phyloP scores from a whole-genome alignment of 1,140 invertebrate species.

The Formica selysi region DNA sequence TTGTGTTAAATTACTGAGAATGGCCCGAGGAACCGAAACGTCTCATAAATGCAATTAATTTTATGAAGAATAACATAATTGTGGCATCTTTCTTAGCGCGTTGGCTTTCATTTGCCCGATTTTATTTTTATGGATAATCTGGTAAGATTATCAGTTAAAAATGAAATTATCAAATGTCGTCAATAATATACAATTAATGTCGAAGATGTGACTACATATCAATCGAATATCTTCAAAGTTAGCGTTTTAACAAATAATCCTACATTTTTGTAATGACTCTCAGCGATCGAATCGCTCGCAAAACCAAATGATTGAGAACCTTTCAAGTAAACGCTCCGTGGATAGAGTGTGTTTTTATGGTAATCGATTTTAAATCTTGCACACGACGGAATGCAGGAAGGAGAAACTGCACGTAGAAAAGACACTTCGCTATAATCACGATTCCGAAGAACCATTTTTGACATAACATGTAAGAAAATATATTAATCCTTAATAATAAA shows the following conservation, averaged over 20 bases:
- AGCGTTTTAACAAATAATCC: conserved; percentile 15
- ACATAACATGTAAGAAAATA: background rate
- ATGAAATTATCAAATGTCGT: background rate
- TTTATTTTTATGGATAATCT: no score
- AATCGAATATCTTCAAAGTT: conserved; percentile 1
- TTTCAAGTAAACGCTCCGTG: conserved; percentile 14
- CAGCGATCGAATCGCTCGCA: conserved; percentile 27
- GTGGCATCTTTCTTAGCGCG: no score
- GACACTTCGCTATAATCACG: conserved; percentile 16
- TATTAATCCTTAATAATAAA: background rate
- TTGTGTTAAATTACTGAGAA: no score
- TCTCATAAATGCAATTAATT: no score
- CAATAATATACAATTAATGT: conserved; percentile 9
- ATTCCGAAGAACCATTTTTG: conserved; percentile 16
- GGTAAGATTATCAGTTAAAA: background rate
- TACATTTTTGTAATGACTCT: conserved; percentile 18
- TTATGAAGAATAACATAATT: no score
- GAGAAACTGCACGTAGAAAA: conserved; percentile 42
- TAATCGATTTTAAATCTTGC: conserved; percentile 58
- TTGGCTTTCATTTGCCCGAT: no score
- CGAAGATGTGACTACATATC: background rate
- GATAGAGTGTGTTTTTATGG: conserved; percentile 37
- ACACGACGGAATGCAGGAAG: background rate
- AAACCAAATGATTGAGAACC: conserved; percentile 55
- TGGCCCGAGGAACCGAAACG: no score